These are phyloP conservation scores for Hypothenemus hampei DNA, from an alignment of 1,140 invertebrate genomes.

Conservation along the genomic window DNA sequence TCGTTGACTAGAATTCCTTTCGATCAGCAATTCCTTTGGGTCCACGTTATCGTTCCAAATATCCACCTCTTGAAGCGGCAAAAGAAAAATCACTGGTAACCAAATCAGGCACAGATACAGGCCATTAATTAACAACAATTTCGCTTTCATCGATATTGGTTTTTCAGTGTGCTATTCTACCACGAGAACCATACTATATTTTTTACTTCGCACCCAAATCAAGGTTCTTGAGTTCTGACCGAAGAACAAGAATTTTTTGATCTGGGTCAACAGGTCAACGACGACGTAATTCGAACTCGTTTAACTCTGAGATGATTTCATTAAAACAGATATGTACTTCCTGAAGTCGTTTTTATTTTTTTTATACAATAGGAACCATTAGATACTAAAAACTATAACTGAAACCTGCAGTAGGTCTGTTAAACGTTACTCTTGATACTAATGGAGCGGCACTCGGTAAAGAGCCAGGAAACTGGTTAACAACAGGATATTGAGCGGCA, in stretches of 20 bases:
- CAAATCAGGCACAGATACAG: conserved; percentile 1
- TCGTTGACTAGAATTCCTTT: conserved; percentile 3
- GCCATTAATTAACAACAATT: conserved; percentile 11
- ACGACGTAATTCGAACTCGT: neutral
- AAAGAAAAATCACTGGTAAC: neutral
- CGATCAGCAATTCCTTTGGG: neutral
- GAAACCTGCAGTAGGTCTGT: conserved; percentile 7
- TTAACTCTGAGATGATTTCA: no score
- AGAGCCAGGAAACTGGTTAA: neutral
- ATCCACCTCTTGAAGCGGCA: conserved; percentile 22
- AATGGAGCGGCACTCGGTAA: neutral
- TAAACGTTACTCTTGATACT: conserved; percentile 19
- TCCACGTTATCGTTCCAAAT: conserved; percentile 29
- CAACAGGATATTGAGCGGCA: conserved; percentile 9
- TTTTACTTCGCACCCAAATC: no score
- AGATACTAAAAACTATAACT: conserved; percentile 15
- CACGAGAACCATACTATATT: no score
- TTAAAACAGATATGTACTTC: no score
- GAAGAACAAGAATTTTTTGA: no score
- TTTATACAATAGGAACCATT: neutral
- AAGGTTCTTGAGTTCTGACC: no score
- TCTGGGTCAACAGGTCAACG: neutral
- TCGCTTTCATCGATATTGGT: conserved; percentile 27
- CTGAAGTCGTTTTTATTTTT: conserved; percentile 4
- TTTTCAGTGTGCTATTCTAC: neutral